Conservation (phyloP, 92 coral and sea anemone genomes). For the Bergia puertoricense region DNA sequence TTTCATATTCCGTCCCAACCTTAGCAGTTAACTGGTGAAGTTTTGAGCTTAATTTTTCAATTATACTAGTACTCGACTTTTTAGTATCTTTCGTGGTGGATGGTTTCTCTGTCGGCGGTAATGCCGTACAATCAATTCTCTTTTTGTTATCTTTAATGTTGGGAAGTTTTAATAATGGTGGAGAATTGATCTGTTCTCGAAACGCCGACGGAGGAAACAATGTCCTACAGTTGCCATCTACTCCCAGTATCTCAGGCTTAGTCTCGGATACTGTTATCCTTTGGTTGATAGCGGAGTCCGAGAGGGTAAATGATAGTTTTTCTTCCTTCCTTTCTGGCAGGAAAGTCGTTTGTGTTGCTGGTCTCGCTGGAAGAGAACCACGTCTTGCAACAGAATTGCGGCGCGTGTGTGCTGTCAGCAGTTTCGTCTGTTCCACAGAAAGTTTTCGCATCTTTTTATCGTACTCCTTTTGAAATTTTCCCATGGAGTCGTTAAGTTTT, state of each 20-base stretch:
- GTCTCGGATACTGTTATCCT: background rate
- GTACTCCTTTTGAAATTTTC: slow-evolving; percentile 26
- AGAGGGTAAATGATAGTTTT: slow-evolving; percentile 22
- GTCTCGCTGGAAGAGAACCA: slow-evolving; percentile 14
- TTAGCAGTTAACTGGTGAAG: slow-evolving; percentile 8
- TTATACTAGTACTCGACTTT: slow-evolving; percentile 6
- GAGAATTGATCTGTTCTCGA: slow-evolving; percentile 18
- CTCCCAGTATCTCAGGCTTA: background rate
- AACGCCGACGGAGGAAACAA: background rate
- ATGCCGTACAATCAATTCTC: background rate
- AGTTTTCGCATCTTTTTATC: slow-evolving; percentile 25
- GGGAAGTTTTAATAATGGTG: slow-evolving; percentile 24
- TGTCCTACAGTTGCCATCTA: background rate
- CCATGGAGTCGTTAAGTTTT: slow-evolving; percentile 32
- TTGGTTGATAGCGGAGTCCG: slow-evolving; percentile 32
- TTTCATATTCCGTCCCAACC: background rate
- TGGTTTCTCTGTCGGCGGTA: background rate
- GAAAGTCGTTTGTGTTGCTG: background rate
- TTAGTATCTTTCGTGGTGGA: background rate
- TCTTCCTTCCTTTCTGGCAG: background rate
- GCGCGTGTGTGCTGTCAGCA: slow-evolving; percentile 14
- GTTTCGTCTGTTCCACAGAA: slow-evolving; percentile 31
- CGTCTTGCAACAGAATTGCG: slow-evolving; percentile 20
- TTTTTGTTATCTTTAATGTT: background rate
- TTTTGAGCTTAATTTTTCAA: slow-evolving; percentile 19